These are phyloP conservation scores for Alentia gelatinosa DNA, from an alignment of 2,888 invertebrate genomes.

Conservation along the genomic window DNA sequence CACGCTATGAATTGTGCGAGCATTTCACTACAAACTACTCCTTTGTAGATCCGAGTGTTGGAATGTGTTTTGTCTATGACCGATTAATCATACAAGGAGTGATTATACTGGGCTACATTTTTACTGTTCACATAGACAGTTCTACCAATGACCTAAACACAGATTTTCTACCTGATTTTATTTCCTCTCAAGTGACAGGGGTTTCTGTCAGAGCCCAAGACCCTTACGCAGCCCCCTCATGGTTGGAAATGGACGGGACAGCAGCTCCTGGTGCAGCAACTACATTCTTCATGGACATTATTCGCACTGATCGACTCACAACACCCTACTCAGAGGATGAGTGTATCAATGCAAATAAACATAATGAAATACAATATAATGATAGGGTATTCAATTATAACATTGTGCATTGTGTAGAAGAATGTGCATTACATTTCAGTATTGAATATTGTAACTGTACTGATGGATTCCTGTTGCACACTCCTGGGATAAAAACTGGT, in stretches of 20 bases:
- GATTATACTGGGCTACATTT: not conserved
- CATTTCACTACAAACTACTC: not conserved
- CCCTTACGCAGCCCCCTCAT: not conserved
- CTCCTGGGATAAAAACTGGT: not conserved
- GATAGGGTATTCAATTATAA: not conserved
- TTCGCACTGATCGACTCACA: not conserved
- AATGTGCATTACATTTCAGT: not conserved
- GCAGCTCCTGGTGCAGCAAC: not conserved
- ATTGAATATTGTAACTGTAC: not conserved
- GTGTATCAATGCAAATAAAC: not conserved
- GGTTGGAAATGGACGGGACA: not conserved
- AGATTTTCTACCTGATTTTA: not conserved
- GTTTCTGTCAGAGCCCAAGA: not conserved
- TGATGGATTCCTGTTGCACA: not conserved
- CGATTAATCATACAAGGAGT: not conserved
- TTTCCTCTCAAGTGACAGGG: not conserved
- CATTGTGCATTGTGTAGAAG: not conserved
- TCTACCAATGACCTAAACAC: not conserved
- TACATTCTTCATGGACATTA: not conserved
- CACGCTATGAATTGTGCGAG: not conserved
- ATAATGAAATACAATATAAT: not conserved
- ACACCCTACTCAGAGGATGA: not conserved
- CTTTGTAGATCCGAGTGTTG: not conserved
- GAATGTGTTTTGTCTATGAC: not conserved
- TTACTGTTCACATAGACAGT: not conserved